Percentiles rank a stretch among this genome's conserved stretches.
Evolutionary conservation across 2,797 vertebrate species (phyloP).

Genomic region (Helicolenus hilgendorfi): DNA sequence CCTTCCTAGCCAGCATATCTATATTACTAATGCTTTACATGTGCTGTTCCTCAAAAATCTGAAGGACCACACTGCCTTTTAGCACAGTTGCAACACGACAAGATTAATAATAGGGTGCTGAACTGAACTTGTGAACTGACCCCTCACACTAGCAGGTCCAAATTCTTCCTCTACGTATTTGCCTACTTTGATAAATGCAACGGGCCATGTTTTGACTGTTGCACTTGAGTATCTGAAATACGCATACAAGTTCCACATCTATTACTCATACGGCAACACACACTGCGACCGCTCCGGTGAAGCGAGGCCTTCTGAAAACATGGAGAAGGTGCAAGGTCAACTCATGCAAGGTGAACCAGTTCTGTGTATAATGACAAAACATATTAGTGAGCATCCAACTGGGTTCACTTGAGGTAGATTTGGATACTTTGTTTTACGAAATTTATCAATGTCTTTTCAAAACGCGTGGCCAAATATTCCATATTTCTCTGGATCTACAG

Average conservation of each 20-base stretch:
- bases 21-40: neutral
- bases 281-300: conserved; percentile 9
- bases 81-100: neutral
- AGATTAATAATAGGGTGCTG: conserved; percentile 10
- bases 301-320: conserved; percentile 30
- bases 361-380: conserved; percentile 8
- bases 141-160: conserved; percentile 17
- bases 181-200: conserved; percentile 56
- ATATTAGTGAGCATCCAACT: conserved; percentile 7
- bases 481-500: neutral
- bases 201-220: conserved; percentile 57
- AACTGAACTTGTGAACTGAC: conserved; percentile 53
- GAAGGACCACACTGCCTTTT: neutral
- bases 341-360: neutral
- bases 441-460: conserved; percentile 50
- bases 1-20: neutral
- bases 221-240: conserved; percentile 65
- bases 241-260: conserved; percentile 5
- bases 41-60: neutral
- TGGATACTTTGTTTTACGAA: conserved; percentile 9
- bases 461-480: conserved; percentile 22
- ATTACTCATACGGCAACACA: conserved; percentile 24
- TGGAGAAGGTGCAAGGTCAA: neutral
- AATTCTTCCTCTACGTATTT: conserved; percentile 50
- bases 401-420: conserved; percentile 34